Conservation (phyloP, 2,797 vertebrate genomes). For the Chrosomus eos region DNA sequence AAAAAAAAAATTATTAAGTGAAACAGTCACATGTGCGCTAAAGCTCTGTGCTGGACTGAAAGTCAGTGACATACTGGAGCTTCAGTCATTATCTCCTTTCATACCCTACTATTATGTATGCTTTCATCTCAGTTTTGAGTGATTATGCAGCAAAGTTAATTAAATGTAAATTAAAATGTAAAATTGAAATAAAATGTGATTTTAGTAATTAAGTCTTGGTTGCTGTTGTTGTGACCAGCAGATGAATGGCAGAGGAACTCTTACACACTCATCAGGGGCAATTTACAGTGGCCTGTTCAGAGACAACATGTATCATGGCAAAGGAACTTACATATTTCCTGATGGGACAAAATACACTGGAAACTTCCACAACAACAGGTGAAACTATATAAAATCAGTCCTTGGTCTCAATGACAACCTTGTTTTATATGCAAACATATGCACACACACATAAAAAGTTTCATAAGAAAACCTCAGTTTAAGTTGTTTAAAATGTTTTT, state of each 20-base stretch:
- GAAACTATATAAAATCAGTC: background rate
- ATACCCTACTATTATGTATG: background rate
- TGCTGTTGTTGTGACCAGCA: constrained; percentile 54
- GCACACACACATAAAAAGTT: too few species aligned
- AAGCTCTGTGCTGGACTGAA: background rate
- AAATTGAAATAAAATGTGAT: background rate
- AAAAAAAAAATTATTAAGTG: background rate
- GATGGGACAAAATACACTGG: constrained; percentile 80
- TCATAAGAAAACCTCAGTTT: background rate
- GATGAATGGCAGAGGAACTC: constrained; percentile 84
- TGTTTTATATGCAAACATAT: background rate
- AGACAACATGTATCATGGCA: constrained; percentile 85
- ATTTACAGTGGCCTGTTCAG: constrained; percentile 86
- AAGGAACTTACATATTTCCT: constrained; percentile 83
- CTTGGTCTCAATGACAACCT: background rate
- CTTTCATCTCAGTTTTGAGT: background rate
- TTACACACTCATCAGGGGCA: constrained; percentile 84
- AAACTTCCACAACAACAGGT: constrained; percentile 84
- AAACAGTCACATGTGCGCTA: background rate
- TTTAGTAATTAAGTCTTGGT: background rate
- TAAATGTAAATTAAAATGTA: background rate
- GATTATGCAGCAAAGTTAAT: background rate
- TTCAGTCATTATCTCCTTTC: background rate
- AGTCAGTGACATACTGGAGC: background rate
- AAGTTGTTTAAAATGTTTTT: too few species aligned